A percentile compares a stretch with the other conserved stretches of the same genome.
These are phyloP conservation scores for Drosophila nigromelanica DNA, from an alignment of 1,140 invertebrate genomes.

Conservation along the genomic window DNA sequence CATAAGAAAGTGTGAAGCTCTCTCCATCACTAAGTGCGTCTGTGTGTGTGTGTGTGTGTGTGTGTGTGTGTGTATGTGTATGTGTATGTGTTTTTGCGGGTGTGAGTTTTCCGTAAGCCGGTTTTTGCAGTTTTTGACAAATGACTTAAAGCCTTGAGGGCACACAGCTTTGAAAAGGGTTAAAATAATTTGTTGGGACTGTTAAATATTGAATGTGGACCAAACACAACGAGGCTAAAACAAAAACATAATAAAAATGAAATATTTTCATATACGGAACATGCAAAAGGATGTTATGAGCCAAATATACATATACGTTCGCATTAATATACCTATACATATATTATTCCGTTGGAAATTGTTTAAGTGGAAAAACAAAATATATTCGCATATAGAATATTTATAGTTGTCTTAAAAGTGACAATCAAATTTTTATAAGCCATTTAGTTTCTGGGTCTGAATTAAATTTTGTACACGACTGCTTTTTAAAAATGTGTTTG, in stretches of 20 bases:
- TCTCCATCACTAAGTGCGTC: conserved; percentile 12
- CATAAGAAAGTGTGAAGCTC: conserved; percentile 79
- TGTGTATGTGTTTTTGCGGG: conserved; percentile 11
- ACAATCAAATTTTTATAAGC: conserved; percentile 43
- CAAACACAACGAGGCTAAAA: conserved; percentile 45
- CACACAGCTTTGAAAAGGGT: conserved; percentile 68
- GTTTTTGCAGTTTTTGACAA: conserved; percentile 77
- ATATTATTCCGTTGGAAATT: conserved; percentile 21
- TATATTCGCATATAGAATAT: conserved; percentile 28
- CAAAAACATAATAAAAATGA: conserved; percentile 64
- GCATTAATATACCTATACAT: conserved; percentile 6
- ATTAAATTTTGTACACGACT: conserved; percentile 16
- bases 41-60: conserved; percentile 4
- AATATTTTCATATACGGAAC: conserved; percentile 47
- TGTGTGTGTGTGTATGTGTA: too few relatives aligned
- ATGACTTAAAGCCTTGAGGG: conserved; percentile 79
- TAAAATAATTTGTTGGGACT: conserved; percentile 80
- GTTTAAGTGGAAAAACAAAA: conserved; percentile 28
- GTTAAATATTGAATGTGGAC: conserved; percentile 75
- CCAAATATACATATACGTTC: background rate
- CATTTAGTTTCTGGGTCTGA: conserved; percentile 31
- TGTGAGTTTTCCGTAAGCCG: conserved; percentile 45
- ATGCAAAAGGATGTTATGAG: conserved; percentile 6
- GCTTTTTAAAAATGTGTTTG: background rate
- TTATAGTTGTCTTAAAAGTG: conserved; percentile 29